These are phyloP conservation scores for Andrena trimmerana DNA, from an alignment of 2,888 invertebrate genomes.

Conservation along the genomic window DNA sequence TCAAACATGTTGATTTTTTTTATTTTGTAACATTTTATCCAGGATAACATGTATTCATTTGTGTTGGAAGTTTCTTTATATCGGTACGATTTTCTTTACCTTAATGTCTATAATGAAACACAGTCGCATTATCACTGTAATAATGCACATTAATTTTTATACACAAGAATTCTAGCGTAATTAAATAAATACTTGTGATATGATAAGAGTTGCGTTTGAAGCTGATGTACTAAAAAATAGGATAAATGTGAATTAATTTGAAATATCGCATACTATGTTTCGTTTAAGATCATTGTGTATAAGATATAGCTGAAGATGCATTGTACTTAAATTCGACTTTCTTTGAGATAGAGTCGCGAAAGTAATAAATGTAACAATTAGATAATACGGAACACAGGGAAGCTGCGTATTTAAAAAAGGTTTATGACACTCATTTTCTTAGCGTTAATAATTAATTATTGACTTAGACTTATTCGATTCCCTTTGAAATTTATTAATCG, in stretches of 20 bases:
- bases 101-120: constrained; percentile 58
- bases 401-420: constrained; percentile 23
- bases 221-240: constrained; percentile 40
- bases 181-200: constrained; percentile 32
- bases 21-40: constrained; percentile 56
- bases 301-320: background rate
- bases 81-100: constrained; percentile 46
- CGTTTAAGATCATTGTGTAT: constrained; percentile 26
- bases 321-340: constrained; percentile 19
- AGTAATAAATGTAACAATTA: constrained; percentile 26
- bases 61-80: constrained; percentile 50
- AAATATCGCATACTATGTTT: constrained; percentile 22
- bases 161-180: constrained; percentile 28
- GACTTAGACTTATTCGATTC: constrained; percentile 43
- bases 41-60: constrained; percentile 58
- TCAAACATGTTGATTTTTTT: constrained; percentile 52
- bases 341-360: constrained; percentile 10
- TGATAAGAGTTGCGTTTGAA: constrained; percentile 12
- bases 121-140: constrained; percentile 21
- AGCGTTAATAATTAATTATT: constrained; percentile 39
- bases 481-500: constrained; percentile 24
- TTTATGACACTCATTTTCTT: constrained; percentile 22
- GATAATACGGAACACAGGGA: constrained; percentile 24
- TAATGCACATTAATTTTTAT: constrained; percentile 17
- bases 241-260: constrained; percentile 28